A percentile compares a stretch with the other conserved stretches of the same genome.
phyloP scores from a whole-genome alignment of 2,888 invertebrate genomes.

The Apotomis capreana region DNA sequence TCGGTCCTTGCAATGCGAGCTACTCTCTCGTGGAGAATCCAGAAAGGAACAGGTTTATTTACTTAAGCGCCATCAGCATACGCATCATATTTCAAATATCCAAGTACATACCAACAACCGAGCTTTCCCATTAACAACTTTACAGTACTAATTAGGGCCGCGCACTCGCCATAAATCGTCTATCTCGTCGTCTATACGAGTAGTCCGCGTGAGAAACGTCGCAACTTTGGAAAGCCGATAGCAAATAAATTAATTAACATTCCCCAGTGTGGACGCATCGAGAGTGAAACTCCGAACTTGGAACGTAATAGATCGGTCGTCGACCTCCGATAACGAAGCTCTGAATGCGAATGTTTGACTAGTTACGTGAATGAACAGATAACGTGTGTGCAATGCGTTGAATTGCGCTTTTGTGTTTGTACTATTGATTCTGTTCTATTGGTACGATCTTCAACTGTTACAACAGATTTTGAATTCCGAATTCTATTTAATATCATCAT shows the following conservation, averaged over 20 bases:
- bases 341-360: constrained; percentile 5
- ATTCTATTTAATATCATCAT: no score
- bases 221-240: constrained; percentile 38
- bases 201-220: constrained; percentile 28
- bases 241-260: constrained; percentile 43
- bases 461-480: no score
- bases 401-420: neutral
- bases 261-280: constrained; percentile 44
- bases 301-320: constrained; percentile 48
- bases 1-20: no score
- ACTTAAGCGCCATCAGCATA: neutral
- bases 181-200: neutral
- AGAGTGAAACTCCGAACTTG: constrained; percentile 48
- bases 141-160: neutral
- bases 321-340: constrained; percentile 46
- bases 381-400: neutral
- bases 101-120: neutral
- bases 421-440: neutral
- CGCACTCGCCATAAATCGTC: constrained; percentile 7
- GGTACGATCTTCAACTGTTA: no score
- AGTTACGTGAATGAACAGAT: neutral
- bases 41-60: no score
- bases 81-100: neutral
- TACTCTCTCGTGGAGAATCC: no score
- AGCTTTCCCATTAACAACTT: constrained; percentile 1